phyloP scores from a whole-genome alignment of 2,888 invertebrate genomes.

The Cosmia trapezina region DNA sequence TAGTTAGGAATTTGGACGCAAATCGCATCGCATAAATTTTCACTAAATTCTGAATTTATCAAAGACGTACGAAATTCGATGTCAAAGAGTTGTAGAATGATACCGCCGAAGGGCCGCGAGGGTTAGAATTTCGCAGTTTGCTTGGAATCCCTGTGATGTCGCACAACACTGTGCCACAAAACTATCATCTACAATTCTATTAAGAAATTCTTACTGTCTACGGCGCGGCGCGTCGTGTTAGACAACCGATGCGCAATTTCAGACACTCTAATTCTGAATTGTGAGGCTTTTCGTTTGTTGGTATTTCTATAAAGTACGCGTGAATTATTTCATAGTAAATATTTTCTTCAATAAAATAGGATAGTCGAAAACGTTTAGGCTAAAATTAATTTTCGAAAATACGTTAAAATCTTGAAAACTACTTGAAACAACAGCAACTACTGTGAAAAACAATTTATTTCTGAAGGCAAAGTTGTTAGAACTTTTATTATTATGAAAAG shows the following conservation, averaged over 20 bases:
- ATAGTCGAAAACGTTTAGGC: background rate
- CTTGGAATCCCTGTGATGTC: conserved; percentile 78
- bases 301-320: background rate
- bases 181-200: conserved; percentile 74
- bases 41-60: conserved; percentile 70
- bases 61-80: conserved; percentile 70
- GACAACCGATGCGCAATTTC: conserved; percentile 31
- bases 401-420: background rate
- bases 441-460: too few relatives aligned
- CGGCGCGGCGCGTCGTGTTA: conserved; percentile 28
- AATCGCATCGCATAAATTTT: conserved; percentile 63
- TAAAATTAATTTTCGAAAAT: background rate
- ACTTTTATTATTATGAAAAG: too few relatives aligned
- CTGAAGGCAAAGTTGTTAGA: too few relatives aligned
- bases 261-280: conserved; percentile 6
- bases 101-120: conserved; percentile 66
- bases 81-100: conserved; percentile 76
- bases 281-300: background rate
- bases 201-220: conserved; percentile 69
- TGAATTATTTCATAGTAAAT: background rate
- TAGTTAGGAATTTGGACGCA: conserved; percentile 63
- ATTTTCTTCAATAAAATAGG: background rate
- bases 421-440: background rate
- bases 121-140: conserved; percentile 73
- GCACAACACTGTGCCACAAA: conserved; percentile 65